Evolutionary conservation across 2,888 invertebrate genomes (phyloP), one percentile per base, ranked within the genome.

Genomic region (Sphinx pinastri): DNA sequence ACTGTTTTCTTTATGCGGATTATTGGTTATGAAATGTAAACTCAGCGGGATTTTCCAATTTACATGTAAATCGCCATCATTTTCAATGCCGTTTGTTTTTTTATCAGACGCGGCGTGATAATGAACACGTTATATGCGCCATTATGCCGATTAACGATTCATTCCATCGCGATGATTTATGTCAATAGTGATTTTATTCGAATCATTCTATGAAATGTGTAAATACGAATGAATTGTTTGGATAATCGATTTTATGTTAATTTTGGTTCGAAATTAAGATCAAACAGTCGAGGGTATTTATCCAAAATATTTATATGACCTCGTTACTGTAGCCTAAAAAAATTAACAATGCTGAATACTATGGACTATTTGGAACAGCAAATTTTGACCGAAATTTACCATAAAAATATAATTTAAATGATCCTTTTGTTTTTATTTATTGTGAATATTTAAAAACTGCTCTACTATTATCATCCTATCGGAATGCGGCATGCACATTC

Each of bases 11-110:
- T 79, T 74, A 74, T 69, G 70, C 71, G 72, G 75, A 79, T 79
- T 74, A 76, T 75, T 71, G 58, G 70, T 68, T 55, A 69, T 74
- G 74, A 72, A 77, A 80, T 72, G 80, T 78, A 76, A 78, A 77
- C 79, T 70, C 74, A 69, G 73, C 77, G 76, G 73, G 76, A 79
- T 80, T 82, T 81, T 83, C 81, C 82, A 80, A 83, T 85, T 83
- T 84, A 80, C 74, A 84, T 87, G 84, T 77, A 81, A 84, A 85
- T 84, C 71, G 49, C 67, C 60, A 67, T 73, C 57, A 74, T 76
- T 74, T 68, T 47, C 47, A 63, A 19, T 31, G 54, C 11, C 51
- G 54, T 52, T 25, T 69, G 19, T 70, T 55, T 58, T 67, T 69
- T 68, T 59, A 52, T 38, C 54, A 19, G 45, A 38, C 60, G 45